A percentile compares a stretch with the other conserved stretches of the same genome.
Evolutionary conservation across 2,888 invertebrate species (phyloP).

Genomic region (Rhagium mordax): DNA sequence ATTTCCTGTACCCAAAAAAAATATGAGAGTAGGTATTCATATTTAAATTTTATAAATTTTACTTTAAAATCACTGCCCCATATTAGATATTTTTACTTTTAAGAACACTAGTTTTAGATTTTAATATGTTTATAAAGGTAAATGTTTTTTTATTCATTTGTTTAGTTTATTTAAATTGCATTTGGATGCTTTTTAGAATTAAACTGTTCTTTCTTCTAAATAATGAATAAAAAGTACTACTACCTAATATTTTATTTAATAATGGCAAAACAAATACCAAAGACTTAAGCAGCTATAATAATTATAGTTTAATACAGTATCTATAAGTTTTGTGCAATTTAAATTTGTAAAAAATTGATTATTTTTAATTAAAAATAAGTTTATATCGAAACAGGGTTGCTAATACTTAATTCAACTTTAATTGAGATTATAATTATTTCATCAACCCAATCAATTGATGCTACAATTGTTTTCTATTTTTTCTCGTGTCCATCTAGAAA

Average conservation of each 20-base stretch:
- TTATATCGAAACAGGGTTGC: slow-evolving; percentile 23
- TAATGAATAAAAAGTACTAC: slow-evolving; percentile 3
- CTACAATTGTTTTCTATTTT: background rate
- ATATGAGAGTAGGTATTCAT: background rate
- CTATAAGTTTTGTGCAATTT: slow-evolving; percentile 1
- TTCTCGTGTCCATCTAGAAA: background rate
- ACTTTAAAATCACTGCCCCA: slow-evolving; percentile 16
- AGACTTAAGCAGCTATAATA: slow-evolving; percentile 28
- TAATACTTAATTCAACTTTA: slow-evolving; percentile 15
- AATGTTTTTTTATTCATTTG: background rate
- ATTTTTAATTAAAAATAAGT: background rate
- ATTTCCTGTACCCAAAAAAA: background rate
- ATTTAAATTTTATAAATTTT: background rate
- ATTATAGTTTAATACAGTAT: background rate
- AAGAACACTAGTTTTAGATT: slow-evolving; percentile 4
- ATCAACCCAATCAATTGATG: background rate
- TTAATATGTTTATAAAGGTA: background rate
- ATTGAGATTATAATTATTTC: background rate
- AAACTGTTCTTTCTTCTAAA: background rate
- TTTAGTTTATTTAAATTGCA: background rate
- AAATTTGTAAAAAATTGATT: background rate
- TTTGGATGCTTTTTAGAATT: background rate
- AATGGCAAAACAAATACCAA: slow-evolving; percentile 21
- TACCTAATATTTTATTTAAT: background rate
- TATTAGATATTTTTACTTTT: background rate